Evolutionary conservation across 2,113 vertebrate genomes (phyloP), one percentile per base, ranked within the genome.

Genomic region (Microcebus ravelobensis): DNA sequence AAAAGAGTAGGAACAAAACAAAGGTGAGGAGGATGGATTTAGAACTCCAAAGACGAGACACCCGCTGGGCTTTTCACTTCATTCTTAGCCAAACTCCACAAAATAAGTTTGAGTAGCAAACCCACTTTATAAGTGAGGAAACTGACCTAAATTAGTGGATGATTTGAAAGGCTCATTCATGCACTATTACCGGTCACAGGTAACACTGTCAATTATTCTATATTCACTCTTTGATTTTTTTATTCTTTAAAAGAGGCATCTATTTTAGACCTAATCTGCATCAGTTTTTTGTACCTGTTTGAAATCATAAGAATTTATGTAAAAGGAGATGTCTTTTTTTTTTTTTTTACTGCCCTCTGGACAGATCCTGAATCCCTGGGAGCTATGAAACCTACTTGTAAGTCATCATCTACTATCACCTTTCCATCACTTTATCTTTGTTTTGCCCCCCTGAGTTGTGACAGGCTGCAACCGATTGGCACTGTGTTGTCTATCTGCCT

Each of bases 261-360:
- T 93, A 57, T 29, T 87, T 88, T 71, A 65, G 63, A 86, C 8
- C 8, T 21, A n/a, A 5, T 80, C 48, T 85, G 14, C 27, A 63
- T 3, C 34, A 74, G 48, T 87, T 10, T 4, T 63, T 27, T 63
- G 4, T 10, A 29, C 27, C 21, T 57, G n/a, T 21, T 94, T 76
- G 73, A 97, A 97, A 48, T 97, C 55, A 95, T 50, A 88, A 81
- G 18, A 90, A 96, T 50, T 9, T 91, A 94, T 87, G 79, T 59
- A 97, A 91, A 87, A 87, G 34, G 20, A 61, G 34, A 45, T 90
- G 3, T 67, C 59, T 96, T 59, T 96, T 85, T 87, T 34, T 61
- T 95, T 96, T 95, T 57, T 55, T 55, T 21, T 7, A 90, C 29
- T 77, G 45, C 36, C 67, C 55, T 93, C 67, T 65, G 36, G 34